phyloP scores from a whole-genome alignment of 2,797 vertebrate genomes.

The Rhinella marina region DNA sequence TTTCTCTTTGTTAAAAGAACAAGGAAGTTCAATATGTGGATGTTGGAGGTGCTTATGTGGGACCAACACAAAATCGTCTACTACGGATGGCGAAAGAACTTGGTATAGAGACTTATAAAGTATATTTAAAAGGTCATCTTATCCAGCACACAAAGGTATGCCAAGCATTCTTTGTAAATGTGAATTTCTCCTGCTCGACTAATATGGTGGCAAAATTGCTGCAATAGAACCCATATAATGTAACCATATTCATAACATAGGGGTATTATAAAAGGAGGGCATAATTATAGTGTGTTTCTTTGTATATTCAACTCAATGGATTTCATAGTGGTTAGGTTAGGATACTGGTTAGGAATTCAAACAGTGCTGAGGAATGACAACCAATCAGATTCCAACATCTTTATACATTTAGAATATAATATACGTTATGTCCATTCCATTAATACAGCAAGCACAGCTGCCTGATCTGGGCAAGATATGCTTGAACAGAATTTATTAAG shows the following conservation, averaged over 20 bases:
- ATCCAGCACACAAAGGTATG: slow-evolving; percentile 71
- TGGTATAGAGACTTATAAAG: slow-evolving; percentile 79
- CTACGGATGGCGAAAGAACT: slow-evolving; percentile 78
- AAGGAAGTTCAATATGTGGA: slow-evolving; percentile 75
- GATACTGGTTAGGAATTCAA: too few species aligned
- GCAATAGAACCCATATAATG: not conserved
- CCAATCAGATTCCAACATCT: too few species aligned
- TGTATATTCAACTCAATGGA: too few species aligned
- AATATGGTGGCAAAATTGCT: not conserved
- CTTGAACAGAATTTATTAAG: too few species aligned
- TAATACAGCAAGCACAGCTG: too few species aligned
- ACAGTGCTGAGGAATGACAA: too few species aligned
- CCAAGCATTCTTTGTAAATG: not conserved
- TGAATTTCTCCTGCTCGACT: not conserved
- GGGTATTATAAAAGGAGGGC: too few species aligned
- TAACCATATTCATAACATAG: not conserved
- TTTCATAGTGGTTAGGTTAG: too few species aligned
- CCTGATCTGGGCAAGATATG: too few species aligned
- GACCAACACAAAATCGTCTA: slow-evolving; percentile 80
- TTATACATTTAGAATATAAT: too few species aligned
- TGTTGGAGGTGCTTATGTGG: slow-evolving; percentile 78
- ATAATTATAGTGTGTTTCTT: too few species aligned
- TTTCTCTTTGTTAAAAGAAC: slow-evolving; percentile 69
- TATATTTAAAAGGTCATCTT: slow-evolving; percentile 69
- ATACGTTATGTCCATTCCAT: too few species aligned